These are phyloP conservation scores for Nymphalis polychloros DNA, from an alignment of 2,888 invertebrate species.

Conservation along the genomic window DNA sequence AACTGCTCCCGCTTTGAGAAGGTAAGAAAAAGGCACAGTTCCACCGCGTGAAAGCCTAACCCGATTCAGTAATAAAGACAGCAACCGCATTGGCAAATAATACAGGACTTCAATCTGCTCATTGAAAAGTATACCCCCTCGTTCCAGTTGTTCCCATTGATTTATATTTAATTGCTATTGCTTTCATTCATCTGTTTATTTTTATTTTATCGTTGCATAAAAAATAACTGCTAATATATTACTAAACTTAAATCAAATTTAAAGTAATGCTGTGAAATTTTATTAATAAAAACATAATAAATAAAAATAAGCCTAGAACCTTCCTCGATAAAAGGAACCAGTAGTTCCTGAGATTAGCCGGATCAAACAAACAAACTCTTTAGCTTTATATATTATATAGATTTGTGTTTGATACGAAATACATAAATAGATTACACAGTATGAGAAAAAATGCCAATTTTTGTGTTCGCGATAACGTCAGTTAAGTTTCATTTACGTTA, in stretches of 20 bases:
- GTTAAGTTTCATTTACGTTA: too few relatives aligned
- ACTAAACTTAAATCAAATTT: not conserved
- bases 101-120: constrained; percentile 22
- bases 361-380: too few relatives aligned
- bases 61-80: constrained; percentile 48
- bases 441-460: too few relatives aligned
- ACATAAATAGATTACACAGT: too few relatives aligned
- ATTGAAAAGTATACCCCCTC: constrained; percentile 24
- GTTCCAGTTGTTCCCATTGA: not conserved
- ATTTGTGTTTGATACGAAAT: too few relatives aligned
- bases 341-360: too few relatives aligned
- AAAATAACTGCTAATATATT: not conserved
- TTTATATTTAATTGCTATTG: not conserved
- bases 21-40: constrained; percentile 62
- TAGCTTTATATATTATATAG: too few relatives aligned
- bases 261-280: too few relatives aligned
- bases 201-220: not conserved
- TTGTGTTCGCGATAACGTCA: too few relatives aligned
- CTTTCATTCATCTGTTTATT: not conserved
- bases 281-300: too few relatives aligned
- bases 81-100: constrained; percentile 13
- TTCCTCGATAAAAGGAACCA: too few relatives aligned
- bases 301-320: too few relatives aligned
- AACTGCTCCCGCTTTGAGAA: constrained; percentile 50
- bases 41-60: constrained; percentile 61